A percentile compares a stretch with the other conserved stretches of the same genome.
Conservation (phyloP, 1,140 invertebrate genomes). For the silkworm (Bombyx mori) region ASM3026992v2 NC_085111.1:3746001-3746500, state of each 20-base stretch:
- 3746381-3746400: constrained; percentile 66
- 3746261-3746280: constrained; percentile 55
- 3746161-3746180: constrained; percentile 60
- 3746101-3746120: constrained; percentile 67
- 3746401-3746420: constrained; percentile 66
- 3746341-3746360: constrained; percentile 53
- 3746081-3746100: constrained; percentile 65
- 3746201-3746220: constrained; percentile 61
- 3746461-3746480: constrained; percentile 54
- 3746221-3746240: constrained; percentile 57
- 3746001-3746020: constrained; percentile 63
- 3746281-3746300: constrained; percentile 61
- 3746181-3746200: constrained; percentile 59
- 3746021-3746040: constrained; percentile 66
- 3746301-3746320: constrained; percentile 65
- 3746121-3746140: constrained; percentile 64
- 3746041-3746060: constrained; percentile 67
- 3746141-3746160: constrained; percentile 56
- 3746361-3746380: constrained; percentile 69
- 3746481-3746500: constrained; percentile 53
- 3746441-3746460: constrained; percentile 59
- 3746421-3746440: constrained; percentile 67
- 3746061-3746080: constrained; percentile 69
- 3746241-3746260: constrained; percentile 66
- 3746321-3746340: constrained; percentile 64